phyloP scores from a whole-genome alignment of 2,797 vertebrate genomes.

The Eulemur coronatus region DNA sequence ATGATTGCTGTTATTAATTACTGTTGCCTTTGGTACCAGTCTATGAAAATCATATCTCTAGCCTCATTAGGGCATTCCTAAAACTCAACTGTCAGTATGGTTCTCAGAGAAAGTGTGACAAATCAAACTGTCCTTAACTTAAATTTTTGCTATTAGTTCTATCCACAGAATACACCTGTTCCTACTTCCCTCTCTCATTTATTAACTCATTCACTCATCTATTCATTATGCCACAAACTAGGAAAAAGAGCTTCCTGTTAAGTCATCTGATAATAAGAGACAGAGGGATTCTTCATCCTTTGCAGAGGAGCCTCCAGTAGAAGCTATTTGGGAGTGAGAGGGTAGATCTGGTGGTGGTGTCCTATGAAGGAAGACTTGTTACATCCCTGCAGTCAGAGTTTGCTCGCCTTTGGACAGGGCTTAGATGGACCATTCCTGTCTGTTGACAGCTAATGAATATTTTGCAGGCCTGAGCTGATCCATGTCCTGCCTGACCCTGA shows the following conservation, averaged over 20 bases:
- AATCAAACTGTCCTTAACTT: not conserved
- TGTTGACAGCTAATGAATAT: not conserved
- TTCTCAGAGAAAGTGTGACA: not conserved
- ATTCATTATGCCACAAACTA: not conserved
- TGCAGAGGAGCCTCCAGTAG: not conserved
- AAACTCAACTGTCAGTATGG: not conserved
- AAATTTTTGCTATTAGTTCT: not conserved
- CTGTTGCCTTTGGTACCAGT: not conserved
- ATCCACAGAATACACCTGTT: not conserved
- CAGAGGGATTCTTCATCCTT: not conserved
- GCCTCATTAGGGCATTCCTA: not conserved
- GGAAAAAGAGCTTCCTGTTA: not conserved
- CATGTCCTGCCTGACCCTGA: not conserved
- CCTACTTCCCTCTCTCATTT: not conserved
- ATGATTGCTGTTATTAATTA: not conserved
- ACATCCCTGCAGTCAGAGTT: not conserved
- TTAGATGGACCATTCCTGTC: not conserved
- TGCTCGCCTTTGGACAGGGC: not conserved
- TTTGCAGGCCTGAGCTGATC: not conserved
- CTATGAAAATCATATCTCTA: not conserved
- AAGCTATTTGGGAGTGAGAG: not conserved
- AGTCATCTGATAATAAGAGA: slow-evolving; percentile 3
- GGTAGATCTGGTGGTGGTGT: not conserved
- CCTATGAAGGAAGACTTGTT: not conserved
- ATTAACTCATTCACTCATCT: not conserved